phyloP scores from a whole-genome alignment of 64 coral and sea anemone genomes.

The Acropora yongei region DNA sequence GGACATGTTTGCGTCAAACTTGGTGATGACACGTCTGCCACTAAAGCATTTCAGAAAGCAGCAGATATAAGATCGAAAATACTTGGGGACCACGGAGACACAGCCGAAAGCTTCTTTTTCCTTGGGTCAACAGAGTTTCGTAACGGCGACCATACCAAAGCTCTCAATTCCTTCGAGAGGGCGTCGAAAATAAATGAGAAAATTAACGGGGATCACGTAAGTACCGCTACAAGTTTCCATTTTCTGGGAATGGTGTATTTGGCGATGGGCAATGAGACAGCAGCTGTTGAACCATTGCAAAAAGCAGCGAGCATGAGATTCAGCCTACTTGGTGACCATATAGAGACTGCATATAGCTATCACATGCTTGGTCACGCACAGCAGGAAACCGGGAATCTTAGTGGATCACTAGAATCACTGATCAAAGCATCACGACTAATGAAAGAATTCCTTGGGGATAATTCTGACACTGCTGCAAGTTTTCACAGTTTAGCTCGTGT shows the following conservation, averaged over 20 bases:
- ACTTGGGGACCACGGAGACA: not conserved
- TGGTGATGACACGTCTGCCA: not conserved
- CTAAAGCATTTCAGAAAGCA: not conserved
- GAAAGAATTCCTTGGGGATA: not conserved
- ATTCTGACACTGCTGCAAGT: not conserved
- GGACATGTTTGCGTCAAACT: not conserved
- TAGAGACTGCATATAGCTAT: not conserved
- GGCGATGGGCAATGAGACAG: not conserved
- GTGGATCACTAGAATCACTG: not conserved
- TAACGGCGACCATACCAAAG: not conserved
- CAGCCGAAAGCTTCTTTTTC: not conserved
- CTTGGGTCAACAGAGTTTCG: not conserved
- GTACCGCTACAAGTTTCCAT: not conserved
- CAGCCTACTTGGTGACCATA: not conserved
- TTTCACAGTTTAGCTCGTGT: not conserved
- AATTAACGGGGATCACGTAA: not conserved
- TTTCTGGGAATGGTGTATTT: not conserved
- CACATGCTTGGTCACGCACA: not conserved
- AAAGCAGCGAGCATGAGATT: not conserved
- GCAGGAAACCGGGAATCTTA: not conserved
- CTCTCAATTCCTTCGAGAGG: not conserved
- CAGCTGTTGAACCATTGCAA: not conserved
- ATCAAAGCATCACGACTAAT: not conserved
- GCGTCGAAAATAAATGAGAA: not conserved
- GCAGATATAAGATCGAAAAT: slow-evolving; percentile 2